Evolutionary conservation across 2,797 vertebrate species (phyloP).

Genomic region (Sebastes iracundus): DNA sequence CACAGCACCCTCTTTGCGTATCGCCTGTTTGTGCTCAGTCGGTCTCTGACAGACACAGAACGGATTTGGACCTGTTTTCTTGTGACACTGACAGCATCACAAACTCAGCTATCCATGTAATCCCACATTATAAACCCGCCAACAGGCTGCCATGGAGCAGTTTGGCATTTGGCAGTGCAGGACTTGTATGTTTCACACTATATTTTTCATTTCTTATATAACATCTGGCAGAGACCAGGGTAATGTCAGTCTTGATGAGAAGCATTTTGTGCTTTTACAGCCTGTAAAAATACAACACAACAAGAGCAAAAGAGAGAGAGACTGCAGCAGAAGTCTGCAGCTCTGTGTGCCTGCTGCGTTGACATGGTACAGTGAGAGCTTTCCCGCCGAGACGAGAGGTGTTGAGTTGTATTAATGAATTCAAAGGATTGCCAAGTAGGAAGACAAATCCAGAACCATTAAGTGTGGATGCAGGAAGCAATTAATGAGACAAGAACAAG

Average conservation of each 20-base stretch:
- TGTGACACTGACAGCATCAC: constrained; percentile 20
- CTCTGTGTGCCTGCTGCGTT: not conserved
- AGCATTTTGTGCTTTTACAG: constrained; percentile 49
- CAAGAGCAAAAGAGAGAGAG: constrained; percentile 5
- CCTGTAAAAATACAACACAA: constrained; percentile 46
- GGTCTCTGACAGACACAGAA: not conserved
- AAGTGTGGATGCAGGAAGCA: not conserved
- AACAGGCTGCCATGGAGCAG: constrained; percentile 11
- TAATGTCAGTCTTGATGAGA: constrained; percentile 46
- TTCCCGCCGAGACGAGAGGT: not conserved
- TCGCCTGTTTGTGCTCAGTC: not conserved
- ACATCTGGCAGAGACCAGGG: constrained; percentile 46
- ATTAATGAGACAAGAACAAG: not conserved
- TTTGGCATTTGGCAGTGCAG: constrained; percentile 25
- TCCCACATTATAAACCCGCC: constrained; percentile 16
- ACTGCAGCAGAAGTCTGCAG: not conserved
- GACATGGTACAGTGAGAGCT: not conserved
- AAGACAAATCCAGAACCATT: not conserved
- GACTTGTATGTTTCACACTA: constrained; percentile 38
- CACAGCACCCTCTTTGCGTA: not conserved
- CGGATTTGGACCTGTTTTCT: constrained; percentile 13
- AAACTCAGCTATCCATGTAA: constrained; percentile 32
- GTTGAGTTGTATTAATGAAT: not conserved
- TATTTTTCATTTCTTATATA: constrained; percentile 40
- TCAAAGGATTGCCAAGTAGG: not conserved